Evolutionary conservation across 2,888 invertebrate genomes (phyloP).

Genomic region (Amaurobius ferox): DNA sequence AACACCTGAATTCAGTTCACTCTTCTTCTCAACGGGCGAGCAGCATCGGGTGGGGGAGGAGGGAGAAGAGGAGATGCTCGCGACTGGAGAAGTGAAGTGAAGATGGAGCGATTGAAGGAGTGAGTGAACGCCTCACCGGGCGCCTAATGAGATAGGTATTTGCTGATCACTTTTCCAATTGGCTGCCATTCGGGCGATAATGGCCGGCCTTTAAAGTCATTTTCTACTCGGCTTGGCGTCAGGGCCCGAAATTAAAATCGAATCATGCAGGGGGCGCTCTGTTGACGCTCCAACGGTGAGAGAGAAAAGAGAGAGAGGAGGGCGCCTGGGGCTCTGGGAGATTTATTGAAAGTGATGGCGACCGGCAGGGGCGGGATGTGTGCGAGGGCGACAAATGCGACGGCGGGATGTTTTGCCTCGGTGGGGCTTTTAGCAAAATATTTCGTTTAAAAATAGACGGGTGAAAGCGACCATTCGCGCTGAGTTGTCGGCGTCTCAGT

Average conservation of each 20-base stretch:
- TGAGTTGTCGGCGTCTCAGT: background rate
- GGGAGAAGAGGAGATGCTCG: background rate
- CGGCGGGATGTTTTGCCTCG: background rate
- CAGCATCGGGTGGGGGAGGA: background rate
- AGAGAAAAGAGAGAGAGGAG: slow-evolving; percentile 7
- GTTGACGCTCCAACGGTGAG: slow-evolving; percentile 21
- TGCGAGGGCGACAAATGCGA: too few relatives aligned
- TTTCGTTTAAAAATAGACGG: slow-evolving; percentile 14
- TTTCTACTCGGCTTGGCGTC: slow-evolving; percentile 63
- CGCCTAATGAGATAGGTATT: slow-evolving; percentile 73
- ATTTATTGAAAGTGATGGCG: slow-evolving; percentile 55
- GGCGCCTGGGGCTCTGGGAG: slow-evolving; percentile 22
- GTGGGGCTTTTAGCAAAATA: slow-evolving; percentile 13
- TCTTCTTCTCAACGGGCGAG: background rate
- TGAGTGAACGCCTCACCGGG: slow-evolving; percentile 50
- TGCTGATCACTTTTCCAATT: slow-evolving; percentile 73
- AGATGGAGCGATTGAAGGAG: slow-evolving; percentile 17
- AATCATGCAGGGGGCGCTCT: slow-evolving; percentile 59
- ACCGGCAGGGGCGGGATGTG: background rate
- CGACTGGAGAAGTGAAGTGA: background rate
- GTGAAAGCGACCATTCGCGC: background rate
- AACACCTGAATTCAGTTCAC: slow-evolving; percentile 5
- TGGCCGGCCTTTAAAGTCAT: slow-evolving; percentile 73
- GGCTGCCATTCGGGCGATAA: slow-evolving; percentile 73
- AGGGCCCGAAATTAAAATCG: slow-evolving; percentile 73